These are phyloP conservation scores for Trachurus trachurus DNA, from an alignment of 2,797 vertebrate species.

Conservation along the genomic window DNA sequence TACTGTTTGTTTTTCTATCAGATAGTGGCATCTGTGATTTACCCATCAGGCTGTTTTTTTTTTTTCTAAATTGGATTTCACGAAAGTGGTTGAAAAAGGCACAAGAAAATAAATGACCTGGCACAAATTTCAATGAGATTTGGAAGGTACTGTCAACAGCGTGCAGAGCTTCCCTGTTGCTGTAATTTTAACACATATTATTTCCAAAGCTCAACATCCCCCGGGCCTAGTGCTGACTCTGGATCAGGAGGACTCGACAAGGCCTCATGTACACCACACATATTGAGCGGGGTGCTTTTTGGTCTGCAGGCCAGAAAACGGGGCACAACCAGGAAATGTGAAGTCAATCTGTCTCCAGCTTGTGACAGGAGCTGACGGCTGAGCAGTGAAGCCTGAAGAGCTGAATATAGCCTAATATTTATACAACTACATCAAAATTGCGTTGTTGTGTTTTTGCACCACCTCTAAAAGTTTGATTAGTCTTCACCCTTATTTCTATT, in stretches of 20 bases:
- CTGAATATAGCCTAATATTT: no score
- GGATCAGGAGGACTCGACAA: constrained; percentile 24
- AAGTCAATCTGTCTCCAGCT: constrained; percentile 44
- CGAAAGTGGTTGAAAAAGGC: constrained; percentile 18
- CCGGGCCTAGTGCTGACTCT: constrained; percentile 8
- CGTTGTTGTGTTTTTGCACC: background rate
- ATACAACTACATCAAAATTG: background rate
- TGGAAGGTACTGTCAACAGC: constrained; percentile 24
- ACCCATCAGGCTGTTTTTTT: background rate
- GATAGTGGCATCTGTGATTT: constrained; percentile 17
- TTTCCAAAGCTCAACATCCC: constrained; percentile 50
- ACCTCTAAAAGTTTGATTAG: background rate
- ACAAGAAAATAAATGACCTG: constrained; percentile 9
- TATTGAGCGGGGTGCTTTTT: constrained; percentile 19
- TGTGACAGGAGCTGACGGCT: constrained; percentile 29
- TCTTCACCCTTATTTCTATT: background rate
- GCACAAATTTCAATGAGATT: constrained; percentile 2
- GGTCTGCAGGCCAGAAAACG: constrained; percentile 17
- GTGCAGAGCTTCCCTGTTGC: constrained; percentile 12
- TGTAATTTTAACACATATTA: constrained; percentile 41
- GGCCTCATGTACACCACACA: constrained; percentile 31
- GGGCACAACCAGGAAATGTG: constrained; percentile 34
- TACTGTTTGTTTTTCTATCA: background rate
- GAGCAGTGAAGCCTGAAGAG: background rate
- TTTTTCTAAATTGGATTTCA: background rate